Conservation (phyloP, 2,797 vertebrate genomes). For the Sebastes reedi region DNA sequence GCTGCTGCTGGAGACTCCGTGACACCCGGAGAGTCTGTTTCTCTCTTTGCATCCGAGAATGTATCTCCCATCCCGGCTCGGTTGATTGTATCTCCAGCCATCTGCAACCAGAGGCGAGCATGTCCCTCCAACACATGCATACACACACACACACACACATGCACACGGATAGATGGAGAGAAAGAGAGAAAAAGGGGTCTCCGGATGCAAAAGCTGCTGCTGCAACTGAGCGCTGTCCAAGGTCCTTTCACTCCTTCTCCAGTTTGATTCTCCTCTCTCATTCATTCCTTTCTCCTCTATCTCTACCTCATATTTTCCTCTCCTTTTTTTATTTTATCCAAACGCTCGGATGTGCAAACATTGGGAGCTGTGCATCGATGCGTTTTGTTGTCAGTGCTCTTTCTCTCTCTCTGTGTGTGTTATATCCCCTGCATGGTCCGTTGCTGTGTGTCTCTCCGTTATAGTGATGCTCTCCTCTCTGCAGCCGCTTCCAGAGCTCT, state of each 20-base stretch:
- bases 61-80: constrained; percentile 68
- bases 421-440: constrained; percentile 67
- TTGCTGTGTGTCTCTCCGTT: constrained; percentile 62
- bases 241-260: constrained; percentile 74
- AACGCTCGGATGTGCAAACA: constrained; percentile 61
- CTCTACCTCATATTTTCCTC: constrained; percentile 12
- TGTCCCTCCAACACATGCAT: constrained; percentile 63
- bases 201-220: constrained; percentile 75
- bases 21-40: constrained; percentile 62
- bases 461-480: constrained; percentile 78
- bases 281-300: constrained; percentile 27
- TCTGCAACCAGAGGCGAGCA: constrained; percentile 76
- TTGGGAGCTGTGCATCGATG: constrained; percentile 66
- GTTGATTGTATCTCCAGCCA: constrained; percentile 76
- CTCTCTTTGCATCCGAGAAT: constrained; percentile 50
- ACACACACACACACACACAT: not conserved
- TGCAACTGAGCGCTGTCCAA: constrained; percentile 81
- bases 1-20: constrained; percentile 73
- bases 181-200: constrained; percentile 59
- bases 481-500: constrained; percentile 88
- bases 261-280: constrained; percentile 63
- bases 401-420: constrained; percentile 27
- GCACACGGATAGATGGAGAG: constrained; percentile 30
- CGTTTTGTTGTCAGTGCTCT: constrained; percentile 71
- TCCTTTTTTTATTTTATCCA: constrained; percentile 33